Conservation (phyloP, 2,888 invertebrate species). For the Cerceris rybyensis region DNA sequence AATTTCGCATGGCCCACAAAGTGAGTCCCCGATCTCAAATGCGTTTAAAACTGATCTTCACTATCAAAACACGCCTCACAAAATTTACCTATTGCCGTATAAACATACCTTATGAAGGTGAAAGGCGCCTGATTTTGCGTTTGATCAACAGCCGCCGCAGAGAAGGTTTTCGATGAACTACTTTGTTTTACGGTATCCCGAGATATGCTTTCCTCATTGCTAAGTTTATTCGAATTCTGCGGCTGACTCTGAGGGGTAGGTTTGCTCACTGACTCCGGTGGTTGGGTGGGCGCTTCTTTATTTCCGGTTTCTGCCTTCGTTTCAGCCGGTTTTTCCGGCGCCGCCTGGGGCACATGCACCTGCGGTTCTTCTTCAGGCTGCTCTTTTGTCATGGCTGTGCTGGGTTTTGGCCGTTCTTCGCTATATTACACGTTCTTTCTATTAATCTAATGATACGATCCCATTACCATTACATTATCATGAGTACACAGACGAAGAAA, state of each 20-base stretch:
- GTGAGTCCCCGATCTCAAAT: too few species aligned
- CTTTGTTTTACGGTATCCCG: slow-evolving; percentile 61
- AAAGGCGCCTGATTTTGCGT: slow-evolving; percentile 67
- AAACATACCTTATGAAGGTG: slow-evolving; percentile 73
- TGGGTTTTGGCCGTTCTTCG: slow-evolving; percentile 72
- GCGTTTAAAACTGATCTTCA: too few species aligned
- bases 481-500: slow-evolving; percentile 49
- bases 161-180: slow-evolving; percentile 67
- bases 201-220: slow-evolving; percentile 48
- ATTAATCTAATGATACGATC: slow-evolving; percentile 63
- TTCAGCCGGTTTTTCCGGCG: slow-evolving; percentile 12
- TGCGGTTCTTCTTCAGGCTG: slow-evolving; percentile 24
- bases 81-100: not conserved
- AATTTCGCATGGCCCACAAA: too few species aligned
- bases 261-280: slow-evolving; percentile 28
- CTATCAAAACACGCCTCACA: too few species aligned
- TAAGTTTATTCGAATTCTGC: slow-evolving; percentile 32
- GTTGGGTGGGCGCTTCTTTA: slow-evolving; percentile 17
- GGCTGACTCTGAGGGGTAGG: slow-evolving; percentile 39
- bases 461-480: slow-evolving; percentile 59
- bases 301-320: slow-evolving; percentile 4
- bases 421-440: slow-evolving; percentile 68
- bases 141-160: slow-evolving; percentile 61
- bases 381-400: slow-evolving; percentile 56
- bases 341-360: slow-evolving; percentile 15